These are phyloP conservation scores for Leucophenga montana DNA, from an alignment of 2,888 invertebrate genomes.

Conservation along the genomic window DNA sequence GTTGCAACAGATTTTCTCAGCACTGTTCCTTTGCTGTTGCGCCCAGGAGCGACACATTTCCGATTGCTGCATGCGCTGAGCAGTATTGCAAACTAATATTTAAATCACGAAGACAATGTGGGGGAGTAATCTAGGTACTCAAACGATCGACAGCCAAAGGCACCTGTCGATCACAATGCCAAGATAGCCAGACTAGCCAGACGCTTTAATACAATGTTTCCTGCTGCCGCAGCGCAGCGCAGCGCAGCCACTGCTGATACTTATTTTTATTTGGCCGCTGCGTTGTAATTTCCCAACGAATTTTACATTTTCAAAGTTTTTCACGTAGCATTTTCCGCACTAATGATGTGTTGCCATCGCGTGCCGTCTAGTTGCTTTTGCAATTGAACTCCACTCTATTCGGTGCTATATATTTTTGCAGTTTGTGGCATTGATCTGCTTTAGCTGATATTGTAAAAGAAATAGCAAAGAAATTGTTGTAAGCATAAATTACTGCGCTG, in stretches of 20 bases:
- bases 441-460: neutral
- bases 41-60: constrained; percentile 6
- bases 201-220: neutral
- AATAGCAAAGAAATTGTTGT: neutral
- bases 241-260: too few species aligned
- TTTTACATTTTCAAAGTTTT: neutral
- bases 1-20: too few species aligned
- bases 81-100: constrained; percentile 12
- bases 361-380: constrained; percentile 4
- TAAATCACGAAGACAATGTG: constrained; percentile 11
- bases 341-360: constrained; percentile 25
- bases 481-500: constrained; percentile 10
- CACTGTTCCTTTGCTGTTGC: neutral
- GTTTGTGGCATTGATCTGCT: constrained; percentile 1
- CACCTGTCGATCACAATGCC: constrained; percentile 23
- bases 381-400: too few species aligned
- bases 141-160: constrained; percentile 14
- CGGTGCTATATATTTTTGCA: too few species aligned
- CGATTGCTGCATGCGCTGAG: neutral
- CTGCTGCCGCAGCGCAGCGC: too few species aligned
- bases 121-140: too few species aligned
- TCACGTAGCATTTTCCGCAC: constrained; percentile 1
- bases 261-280: neutral
- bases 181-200: neutral
- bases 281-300: neutral